Percentiles rank a stretch among this genome's conserved stretches.
Evolutionary conservation across 2,888 invertebrate species (phyloP).

Genomic region (Drosophila atroscutellata): DNA sequence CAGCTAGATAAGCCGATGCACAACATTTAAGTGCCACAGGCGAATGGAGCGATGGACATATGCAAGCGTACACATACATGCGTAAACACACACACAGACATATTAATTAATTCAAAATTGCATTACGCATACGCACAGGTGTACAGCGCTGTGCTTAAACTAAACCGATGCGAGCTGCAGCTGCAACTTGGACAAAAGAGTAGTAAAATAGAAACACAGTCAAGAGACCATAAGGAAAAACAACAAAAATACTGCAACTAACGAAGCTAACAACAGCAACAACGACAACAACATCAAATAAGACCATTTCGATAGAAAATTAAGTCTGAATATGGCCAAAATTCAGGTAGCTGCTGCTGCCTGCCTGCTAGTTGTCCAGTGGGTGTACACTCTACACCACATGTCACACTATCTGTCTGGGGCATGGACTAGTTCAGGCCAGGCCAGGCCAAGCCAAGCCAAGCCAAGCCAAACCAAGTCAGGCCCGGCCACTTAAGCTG

Average conservation of each 20-base stretch:
- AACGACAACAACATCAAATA: constrained; percentile 16
- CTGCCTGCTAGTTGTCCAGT: constrained; percentile 12
- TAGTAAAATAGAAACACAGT: constrained; percentile 72
- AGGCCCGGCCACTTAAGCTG: constrained; percentile 57
- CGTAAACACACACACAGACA: constrained; percentile 38
- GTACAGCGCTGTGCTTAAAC: constrained; percentile 48
- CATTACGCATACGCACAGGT: constrained; percentile 76
- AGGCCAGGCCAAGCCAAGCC: not conserved
- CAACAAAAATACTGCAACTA: constrained; percentile 32
- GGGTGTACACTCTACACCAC: constrained; percentile 46
- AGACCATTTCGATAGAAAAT: constrained; percentile 60
- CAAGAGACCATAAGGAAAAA: constrained; percentile 53
- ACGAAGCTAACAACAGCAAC: constrained; percentile 19
- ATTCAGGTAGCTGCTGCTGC: constrained; percentile 49
- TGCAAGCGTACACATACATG: constrained; percentile 8
- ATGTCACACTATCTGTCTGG: constrained; percentile 41
- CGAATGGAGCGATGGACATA: constrained; percentile 17
- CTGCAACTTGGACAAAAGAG: constrained; percentile 61
- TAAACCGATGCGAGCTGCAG: constrained; percentile 34
- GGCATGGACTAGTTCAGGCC: constrained; percentile 5
- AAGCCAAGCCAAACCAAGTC: constrained; percentile 8
- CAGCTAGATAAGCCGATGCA: constrained; percentile 66
- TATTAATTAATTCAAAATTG: constrained; percentile 78
- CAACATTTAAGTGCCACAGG: constrained; percentile 69
- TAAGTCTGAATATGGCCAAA: constrained; percentile 57